Base-by-base conservation (phyloP, 1,140 invertebrate genomes). In the Papilio machaon region DNA sequence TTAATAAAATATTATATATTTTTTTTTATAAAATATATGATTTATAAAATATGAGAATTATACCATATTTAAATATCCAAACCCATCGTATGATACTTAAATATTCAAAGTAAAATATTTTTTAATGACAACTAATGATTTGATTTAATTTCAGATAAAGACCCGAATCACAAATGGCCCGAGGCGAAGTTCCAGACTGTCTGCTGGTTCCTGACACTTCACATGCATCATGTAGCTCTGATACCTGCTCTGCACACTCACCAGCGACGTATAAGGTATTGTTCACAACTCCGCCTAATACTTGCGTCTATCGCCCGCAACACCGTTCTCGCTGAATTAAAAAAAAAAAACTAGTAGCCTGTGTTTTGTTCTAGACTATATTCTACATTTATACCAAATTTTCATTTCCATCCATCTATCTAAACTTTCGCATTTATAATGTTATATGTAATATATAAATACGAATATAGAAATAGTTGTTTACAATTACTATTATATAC, bases 181-280 rank as follows among this genome's bases (percentile, higher is more conserved):
- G 97, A 98, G 79, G 95, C 97, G 0, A 99, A 99, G 89, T 99
- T 99, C 94, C 97, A 98, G 43, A 99, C 99, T 0, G 98, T 99
- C 85, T 99, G 99, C 91, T 99, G 99, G 98, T 99, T 99, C 93
- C 94, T 99, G 46, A 99, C 99, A 0, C 95, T 99, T 15, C 98
- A 99, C 90, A 98, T 97, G 89, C 98, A 99, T 94, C 98, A 99
- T 91, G 95, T 99, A 60, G 97, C 98, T 38, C 95, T 99, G 43
- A 95, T 99, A 82, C 98, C 99, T 4, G 97, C 97, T 2, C 95
- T 98, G 23, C 97, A 98, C 88, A 98, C 98, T 77, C 98, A 99
- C 91, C 97, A 98, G 87, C 95, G 98, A 81, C 96, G 98, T 82
- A 95, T 95, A 79, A 87, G 95, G 95, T 95, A 83, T 6, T 17